A percentile compares a stretch with the other conserved stretches of the same genome.
These are phyloP conservation scores for Perithous albicinctus DNA, from an alignment of 2,888 invertebrate species.

Conservation along the genomic window DNA sequence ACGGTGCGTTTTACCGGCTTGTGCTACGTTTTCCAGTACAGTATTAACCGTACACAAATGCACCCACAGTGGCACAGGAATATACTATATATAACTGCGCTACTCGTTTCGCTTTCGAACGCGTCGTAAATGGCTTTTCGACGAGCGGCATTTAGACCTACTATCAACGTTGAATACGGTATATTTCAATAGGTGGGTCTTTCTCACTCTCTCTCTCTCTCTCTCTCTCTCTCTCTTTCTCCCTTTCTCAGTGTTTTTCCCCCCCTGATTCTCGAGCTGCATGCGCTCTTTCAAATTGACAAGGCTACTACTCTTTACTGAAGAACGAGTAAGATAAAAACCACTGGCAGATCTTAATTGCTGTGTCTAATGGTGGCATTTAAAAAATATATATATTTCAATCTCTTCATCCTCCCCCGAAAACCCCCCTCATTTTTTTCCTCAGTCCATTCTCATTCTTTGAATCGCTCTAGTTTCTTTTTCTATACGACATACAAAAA, in stretches of 20 bases:
- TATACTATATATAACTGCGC: background rate
- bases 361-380: constrained; percentile 39
- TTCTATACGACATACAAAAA: constrained; percentile 4
- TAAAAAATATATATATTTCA: constrained; percentile 16
- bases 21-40: background rate
- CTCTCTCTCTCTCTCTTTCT: background rate
- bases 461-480: constrained; percentile 1
- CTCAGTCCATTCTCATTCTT: constrained; percentile 7
- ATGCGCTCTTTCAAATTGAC: constrained; percentile 37
- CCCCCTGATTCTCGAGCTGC: constrained; percentile 9
- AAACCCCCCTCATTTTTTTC: too few relatives aligned
- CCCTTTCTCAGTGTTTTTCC: background rate
- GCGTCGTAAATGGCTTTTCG: constrained; percentile 55
- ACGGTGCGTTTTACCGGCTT: constrained; percentile 26
- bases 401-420: background rate
- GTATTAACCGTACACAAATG: constrained; percentile 1
- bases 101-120: constrained; percentile 34
- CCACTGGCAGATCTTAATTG: constrained; percentile 42
- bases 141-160: constrained; percentile 38
- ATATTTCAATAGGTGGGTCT: constrained; percentile 33
- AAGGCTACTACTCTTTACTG: background rate
- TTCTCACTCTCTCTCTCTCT: background rate
- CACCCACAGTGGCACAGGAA: constrained; percentile 5
- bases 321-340: background rate
- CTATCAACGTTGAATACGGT: constrained; percentile 45